Evolutionary conservation across 2,888 invertebrate genomes (phyloP), one percentile per base, ranked within the genome.

Genomic region (Acholoe squamosa): DNA sequence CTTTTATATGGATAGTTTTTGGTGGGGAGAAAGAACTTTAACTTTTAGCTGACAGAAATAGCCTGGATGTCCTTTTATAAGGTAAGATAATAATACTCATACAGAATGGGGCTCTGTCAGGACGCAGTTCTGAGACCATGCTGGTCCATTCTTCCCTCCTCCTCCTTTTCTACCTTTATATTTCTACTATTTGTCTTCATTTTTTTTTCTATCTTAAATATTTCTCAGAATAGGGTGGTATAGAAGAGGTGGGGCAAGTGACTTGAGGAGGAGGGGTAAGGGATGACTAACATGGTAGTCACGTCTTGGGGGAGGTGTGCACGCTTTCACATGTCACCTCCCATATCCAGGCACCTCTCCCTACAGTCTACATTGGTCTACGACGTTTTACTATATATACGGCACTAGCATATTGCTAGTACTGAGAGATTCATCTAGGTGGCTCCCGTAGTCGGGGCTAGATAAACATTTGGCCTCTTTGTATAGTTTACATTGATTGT

Each of bases 251-350:
- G 43, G 43, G 80, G 34, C 80, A 43, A 34, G 80, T 80, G 80
- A 14, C 43, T 34, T 43, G 71, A 16, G 71, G 25, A 33, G 80
- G 43, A 10, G n/a, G 80, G 80, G 34, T 28, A 14, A 22, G 0
- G 22, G 80, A 43, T 33, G 80, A 1, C 31, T 80, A 22, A 80
- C 22, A 80, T 80, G 80, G 80, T 12, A 43, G 80, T 80, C 80
- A 80, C 80, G 80, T 80, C 43, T 33, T 0, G 14, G 14, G 33
- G 22, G 34, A 80, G 80, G 14, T 80, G 80, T 33, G 80, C 80
- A 80, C 80, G 34, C 80, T 80, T 80, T 80, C 34, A 16, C 34
- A 34, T 80, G 80, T 80, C 80, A 80, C 19, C n/a, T 33, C n/a
- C 33, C 28, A 43, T 10, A 80, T 80, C 80, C 80, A 80, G 80